Evolutionary conservation across 2,888 invertebrate species (phyloP), one percentile per base, ranked within the genome.

Genomic region (Acleris sparsana): DNA sequence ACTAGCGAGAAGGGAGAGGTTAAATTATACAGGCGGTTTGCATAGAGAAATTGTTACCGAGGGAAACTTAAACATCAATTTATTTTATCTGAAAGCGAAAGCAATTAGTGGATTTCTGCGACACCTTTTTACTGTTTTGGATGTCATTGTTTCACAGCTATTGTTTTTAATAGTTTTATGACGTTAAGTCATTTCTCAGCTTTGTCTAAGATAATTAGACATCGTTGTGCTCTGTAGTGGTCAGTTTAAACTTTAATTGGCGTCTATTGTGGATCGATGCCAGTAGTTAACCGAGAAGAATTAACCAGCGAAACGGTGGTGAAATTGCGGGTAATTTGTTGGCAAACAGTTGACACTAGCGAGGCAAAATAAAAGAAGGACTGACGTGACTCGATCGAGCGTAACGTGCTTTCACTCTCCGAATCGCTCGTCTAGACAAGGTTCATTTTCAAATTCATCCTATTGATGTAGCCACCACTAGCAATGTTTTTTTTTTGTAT

Each of bases 361-460:
- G 74, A 81, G 80, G 67, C 53, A 74, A 82, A 85, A 79, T 75
- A 83, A 82, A 84, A 83, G 76, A 78, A 79, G 72, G 71, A 75
- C 78, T 82, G 79, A 80, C 82, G 83, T 75, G 78, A 83, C 75
- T 78, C 84, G 83, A 83, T 86, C 80, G 79, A 87, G 78, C 88
- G 86, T 86, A 80, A 75, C 78, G 72, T 81, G 83, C 88, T 90
- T 90, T 90, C 89, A 89, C 90, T 89, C 80, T 87, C 78, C 73
- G 76, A 71, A 75, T 76, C 74, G 76, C 70, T 76, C 73, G 75
- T 66, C 75, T 71, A 74, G 74, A 75, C 76, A 78, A 77, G 79
- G 78, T 77, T 73, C 68, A 73, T 75, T 80, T 75, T 73, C 69
- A 57, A 76, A 74, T 73, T 74, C 73, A 46, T n/a, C 5, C 17